phyloP scores from a whole-genome alignment of 2,888 invertebrate species.

The Euspilapteryx auroguttella region DNA sequence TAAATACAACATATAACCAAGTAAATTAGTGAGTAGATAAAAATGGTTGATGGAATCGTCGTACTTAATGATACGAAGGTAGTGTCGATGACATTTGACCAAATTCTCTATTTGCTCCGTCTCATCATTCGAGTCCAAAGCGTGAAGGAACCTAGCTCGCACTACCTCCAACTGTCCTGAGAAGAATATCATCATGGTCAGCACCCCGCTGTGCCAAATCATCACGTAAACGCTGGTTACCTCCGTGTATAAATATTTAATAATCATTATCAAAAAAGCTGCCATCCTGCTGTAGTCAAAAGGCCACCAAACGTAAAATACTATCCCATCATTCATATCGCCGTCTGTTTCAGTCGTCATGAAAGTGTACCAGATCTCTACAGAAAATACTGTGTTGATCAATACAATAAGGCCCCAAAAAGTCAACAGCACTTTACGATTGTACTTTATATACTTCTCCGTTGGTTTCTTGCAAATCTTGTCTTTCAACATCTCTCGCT shows the following conservation, averaged over 20 bases:
- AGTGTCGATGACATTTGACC: conserved; percentile 20
- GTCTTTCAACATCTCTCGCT: no score
- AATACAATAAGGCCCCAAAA: no score
- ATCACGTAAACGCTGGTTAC: conserved; percentile 24
- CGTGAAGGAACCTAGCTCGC: conserved; percentile 15
- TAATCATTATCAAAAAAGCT: conserved; percentile 24
- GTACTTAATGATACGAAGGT: conserved; percentile 3
- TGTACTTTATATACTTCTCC: no score
- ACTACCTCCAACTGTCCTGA: conserved; percentile 28
- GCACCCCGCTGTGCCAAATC: conserved; percentile 28
- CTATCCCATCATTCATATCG: no score
- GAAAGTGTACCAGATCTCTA: no score
- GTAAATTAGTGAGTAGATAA: no score
- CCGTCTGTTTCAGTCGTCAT: no score
- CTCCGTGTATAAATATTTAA: conserved; percentile 24
- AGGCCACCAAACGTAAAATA: conserved; percentile 14
- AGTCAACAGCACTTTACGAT: no score
- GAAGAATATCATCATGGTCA: conserved; percentile 32
- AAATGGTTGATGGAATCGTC: conserved; percentile 2
- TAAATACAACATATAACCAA: no score
- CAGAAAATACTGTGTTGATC: no score
- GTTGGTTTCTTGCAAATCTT: no score
- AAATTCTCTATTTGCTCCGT: conserved; percentile 19
- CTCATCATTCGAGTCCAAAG: conserved; percentile 11
- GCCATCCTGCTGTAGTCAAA: conserved; percentile 19